phyloP scores from a whole-genome alignment of 2,797 vertebrate species.

The Chromis chromis region DNA sequence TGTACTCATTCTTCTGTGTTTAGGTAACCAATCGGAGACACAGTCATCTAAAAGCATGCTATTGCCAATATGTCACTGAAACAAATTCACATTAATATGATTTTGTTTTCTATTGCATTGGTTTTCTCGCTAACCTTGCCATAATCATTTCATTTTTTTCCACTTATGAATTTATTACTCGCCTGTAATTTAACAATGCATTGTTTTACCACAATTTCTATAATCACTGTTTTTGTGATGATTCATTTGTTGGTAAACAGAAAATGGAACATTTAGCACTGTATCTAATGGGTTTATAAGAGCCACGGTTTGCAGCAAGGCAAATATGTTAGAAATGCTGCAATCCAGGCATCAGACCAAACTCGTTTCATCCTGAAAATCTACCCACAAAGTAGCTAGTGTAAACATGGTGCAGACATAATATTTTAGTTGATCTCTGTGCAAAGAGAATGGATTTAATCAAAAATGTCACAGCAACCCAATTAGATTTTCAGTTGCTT shows the following conservation, averaged over 20 bases:
- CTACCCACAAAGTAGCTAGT: not conserved
- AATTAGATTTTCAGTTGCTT: not conserved
- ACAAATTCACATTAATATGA: not conserved
- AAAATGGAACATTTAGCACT: not conserved
- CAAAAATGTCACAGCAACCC: not conserved
- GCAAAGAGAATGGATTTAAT: conserved; percentile 1
- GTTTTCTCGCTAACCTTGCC: not conserved
- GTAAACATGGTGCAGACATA: not conserved
- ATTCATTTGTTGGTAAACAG: conserved; percentile 3
- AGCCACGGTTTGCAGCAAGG: not conserved
- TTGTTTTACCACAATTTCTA: conserved; percentile 3
- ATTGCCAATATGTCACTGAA: not conserved
- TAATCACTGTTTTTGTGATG: not conserved
- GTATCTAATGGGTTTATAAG: not conserved
- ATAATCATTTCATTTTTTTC: not conserved
- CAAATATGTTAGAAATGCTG: not conserved
- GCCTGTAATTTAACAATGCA: not conserved
- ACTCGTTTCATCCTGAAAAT: not conserved
- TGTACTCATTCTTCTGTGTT: not conserved
- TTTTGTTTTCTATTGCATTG: not conserved
- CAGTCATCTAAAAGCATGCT: not conserved
- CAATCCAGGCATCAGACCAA: not conserved
- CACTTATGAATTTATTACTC: not conserved
- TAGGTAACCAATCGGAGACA: not conserved
- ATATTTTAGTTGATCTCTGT: not conserved